Evolutionary conservation across 2,888 invertebrate genomes (phyloP).

Genomic region (Anoplius nigerrimus): DNA sequence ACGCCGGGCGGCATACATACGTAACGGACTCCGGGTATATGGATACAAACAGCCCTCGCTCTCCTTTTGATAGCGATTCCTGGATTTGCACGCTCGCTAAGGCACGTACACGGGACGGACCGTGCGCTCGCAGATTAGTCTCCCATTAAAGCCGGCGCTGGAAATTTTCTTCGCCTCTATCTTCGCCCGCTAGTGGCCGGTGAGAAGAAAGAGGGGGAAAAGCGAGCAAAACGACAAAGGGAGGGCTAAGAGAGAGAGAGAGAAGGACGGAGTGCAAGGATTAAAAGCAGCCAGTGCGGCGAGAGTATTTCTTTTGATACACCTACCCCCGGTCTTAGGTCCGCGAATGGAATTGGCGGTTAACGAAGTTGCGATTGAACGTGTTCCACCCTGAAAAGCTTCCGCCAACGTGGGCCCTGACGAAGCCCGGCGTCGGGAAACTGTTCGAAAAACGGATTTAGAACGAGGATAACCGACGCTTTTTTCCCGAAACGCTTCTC

Average conservation of each 20-base stretch:
- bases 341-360: background rate
- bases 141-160: background rate
- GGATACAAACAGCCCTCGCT: slow-evolving; percentile 1
- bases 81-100: slow-evolving; percentile 6
- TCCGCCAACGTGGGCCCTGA: background rate
- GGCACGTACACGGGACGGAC: background rate
- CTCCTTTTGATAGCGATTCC: slow-evolving; percentile 21
- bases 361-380: slow-evolving; percentile 15
- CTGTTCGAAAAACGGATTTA: too few relatives aligned
- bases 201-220: background rate
- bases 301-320: too few relatives aligned
- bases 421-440: background rate
- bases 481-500: too few relatives aligned
- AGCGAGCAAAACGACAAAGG: slow-evolving; percentile 2
- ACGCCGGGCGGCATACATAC: too few relatives aligned
- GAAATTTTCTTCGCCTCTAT: too few relatives aligned
- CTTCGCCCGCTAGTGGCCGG: background rate
- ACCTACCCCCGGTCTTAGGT: too few relatives aligned
- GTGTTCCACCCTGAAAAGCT: slow-evolving; percentile 11
- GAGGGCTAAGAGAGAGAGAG: background rate
- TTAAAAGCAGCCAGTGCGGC: too few relatives aligned
- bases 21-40: too few relatives aligned
- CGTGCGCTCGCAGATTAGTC: background rate
- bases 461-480: too few relatives aligned
- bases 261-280: background rate